phyloP scores from a whole-genome alignment of 2,888 invertebrate genomes.

The Drosophila subsilvestris region DNA sequence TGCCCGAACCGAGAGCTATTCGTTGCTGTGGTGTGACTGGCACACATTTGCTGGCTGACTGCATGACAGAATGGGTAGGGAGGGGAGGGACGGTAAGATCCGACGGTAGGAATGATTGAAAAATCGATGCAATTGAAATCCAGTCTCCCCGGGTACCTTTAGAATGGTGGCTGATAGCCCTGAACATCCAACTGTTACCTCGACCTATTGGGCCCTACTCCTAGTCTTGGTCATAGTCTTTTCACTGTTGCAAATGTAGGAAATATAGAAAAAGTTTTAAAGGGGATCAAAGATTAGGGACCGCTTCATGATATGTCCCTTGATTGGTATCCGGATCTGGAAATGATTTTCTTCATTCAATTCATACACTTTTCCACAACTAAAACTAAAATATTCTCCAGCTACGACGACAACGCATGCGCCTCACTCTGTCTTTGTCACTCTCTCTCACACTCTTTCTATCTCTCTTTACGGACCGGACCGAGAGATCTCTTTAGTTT shows the following conservation, averaged over 20 bases:
- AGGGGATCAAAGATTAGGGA: background rate
- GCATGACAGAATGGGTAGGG: conserved; percentile 6
- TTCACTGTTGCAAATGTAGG: too few relatives aligned
- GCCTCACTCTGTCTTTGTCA: background rate
- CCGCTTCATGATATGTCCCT: background rate
- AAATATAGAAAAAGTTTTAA: too few relatives aligned
- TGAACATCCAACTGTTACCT: too few relatives aligned
- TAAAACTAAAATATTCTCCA: background rate
- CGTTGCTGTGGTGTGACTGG: conserved; percentile 25
- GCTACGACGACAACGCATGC: background rate
- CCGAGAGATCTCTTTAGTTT: background rate
- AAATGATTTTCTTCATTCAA: background rate
- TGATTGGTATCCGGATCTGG: too few relatives aligned
- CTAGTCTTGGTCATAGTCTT: too few relatives aligned
- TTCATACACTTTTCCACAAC: background rate
- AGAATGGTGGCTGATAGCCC: background rate
- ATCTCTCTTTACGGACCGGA: background rate
- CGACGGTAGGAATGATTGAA: conserved; percentile 36
- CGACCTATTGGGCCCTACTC: background rate
- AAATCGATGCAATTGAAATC: conserved; percentile 63
- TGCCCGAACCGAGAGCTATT: conserved; percentile 27
- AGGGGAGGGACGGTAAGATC: conserved; percentile 10
- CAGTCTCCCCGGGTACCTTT: conserved; percentile 6
- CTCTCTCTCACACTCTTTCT: background rate
- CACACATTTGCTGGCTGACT: conserved; percentile 36